Conservation (phyloP, 2,113 vertebrate genomes). For the Colius striatus region DNA sequence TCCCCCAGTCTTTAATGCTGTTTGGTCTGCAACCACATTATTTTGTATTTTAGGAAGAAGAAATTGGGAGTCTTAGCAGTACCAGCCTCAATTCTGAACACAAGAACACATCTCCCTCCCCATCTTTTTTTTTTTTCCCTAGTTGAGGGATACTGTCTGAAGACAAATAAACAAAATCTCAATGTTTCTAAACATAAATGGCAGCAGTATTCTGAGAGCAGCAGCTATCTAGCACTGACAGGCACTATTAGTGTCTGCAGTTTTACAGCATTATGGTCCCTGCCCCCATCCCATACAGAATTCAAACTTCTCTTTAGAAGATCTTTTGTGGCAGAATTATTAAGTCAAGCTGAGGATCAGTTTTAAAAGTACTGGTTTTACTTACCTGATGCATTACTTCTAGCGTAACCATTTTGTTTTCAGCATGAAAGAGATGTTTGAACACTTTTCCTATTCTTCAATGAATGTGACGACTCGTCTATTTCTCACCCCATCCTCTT, state of each 20-base stretch:
- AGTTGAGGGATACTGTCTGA: not conserved
- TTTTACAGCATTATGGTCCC: not conserved
- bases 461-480: not conserved
- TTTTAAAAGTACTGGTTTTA: not conserved
- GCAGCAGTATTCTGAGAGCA: not conserved
- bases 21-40: not conserved
- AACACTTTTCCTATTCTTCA: not conserved
- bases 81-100: not conserved
- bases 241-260: not conserved
- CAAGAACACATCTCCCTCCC: fast-evolving
- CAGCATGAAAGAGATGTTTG: not conserved
- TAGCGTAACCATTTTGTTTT: not conserved
- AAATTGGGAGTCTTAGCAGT: not conserved
- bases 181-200: not conserved
- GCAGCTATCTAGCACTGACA: not conserved
- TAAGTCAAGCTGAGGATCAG: not conserved
- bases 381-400: not conserved
- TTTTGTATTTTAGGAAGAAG: not conserved
- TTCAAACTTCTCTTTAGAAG: not conserved
- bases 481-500: not conserved
- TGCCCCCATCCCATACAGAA: not conserved
- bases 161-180: not conserved
- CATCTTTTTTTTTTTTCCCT: too few relatives aligned
- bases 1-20: not conserved
- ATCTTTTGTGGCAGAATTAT: not conserved